Evolutionary conservation across 2,888 invertebrate genomes (phyloP).

Genomic region (Unio pictorum): DNA sequence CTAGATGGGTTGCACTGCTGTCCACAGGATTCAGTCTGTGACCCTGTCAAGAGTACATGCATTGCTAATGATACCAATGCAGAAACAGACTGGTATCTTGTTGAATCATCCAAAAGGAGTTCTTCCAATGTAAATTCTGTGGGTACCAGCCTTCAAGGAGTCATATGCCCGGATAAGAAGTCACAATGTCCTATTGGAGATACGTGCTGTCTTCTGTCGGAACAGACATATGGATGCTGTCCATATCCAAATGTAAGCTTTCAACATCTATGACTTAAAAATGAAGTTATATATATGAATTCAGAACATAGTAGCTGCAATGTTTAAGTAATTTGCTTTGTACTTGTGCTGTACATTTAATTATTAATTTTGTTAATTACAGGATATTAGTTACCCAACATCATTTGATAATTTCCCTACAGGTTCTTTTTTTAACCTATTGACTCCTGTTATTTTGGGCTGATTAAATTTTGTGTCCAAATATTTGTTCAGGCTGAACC

Average conservation of each 20-base stretch:
- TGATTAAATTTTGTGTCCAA: too few relatives aligned
- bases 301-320: neutral
- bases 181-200: constrained; percentile 39
- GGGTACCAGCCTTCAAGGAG: constrained; percentile 1
- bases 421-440: too few relatives aligned
- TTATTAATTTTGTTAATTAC: too few relatives aligned
- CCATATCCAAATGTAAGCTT: constrained; percentile 54
- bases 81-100: constrained; percentile 1
- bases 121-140: neutral
- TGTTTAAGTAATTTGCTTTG: neutral
- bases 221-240: constrained; percentile 64
- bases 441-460: too few relatives aligned
- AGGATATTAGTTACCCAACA: too few relatives aligned
- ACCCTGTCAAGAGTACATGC: constrained; percentile 20
- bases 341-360: neutral
- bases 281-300: neutral
- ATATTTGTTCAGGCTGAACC: too few relatives aligned
- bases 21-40: constrained; percentile 48
- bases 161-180: constrained; percentile 33
- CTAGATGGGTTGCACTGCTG: constrained; percentile 64
- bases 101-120: neutral
- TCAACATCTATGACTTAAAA: neutral
- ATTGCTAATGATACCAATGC: constrained; percentile 7
- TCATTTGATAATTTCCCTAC: too few relatives aligned
- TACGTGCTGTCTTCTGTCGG: constrained; percentile 59